Conservation (phyloP, 2,888 invertebrate species). For the Eilema depressum region DNA sequence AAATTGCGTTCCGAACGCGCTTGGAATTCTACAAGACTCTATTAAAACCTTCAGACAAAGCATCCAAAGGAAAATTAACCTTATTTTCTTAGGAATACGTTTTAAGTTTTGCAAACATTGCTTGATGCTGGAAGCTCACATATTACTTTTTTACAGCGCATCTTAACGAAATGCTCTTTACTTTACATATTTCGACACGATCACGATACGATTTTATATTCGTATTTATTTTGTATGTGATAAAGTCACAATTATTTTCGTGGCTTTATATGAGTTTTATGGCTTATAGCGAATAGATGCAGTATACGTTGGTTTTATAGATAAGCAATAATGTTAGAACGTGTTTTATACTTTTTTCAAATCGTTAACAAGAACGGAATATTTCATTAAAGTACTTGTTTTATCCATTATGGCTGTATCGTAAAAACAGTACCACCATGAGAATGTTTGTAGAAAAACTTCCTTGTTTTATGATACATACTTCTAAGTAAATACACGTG, state of each 20-base stretch:
- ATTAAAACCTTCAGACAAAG: constrained; percentile 57
- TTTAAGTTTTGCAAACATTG: constrained; percentile 9
- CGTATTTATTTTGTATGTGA: constrained; percentile 34
- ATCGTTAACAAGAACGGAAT: background rate
- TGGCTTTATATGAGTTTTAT: constrained; percentile 29
- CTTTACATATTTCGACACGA: constrained; percentile 63
- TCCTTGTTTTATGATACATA: no score
- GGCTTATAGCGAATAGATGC: constrained; percentile 21
- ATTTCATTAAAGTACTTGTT: background rate
- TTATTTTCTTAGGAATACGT: constrained; percentile 4
- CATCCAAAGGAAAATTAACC: constrained; percentile 24
- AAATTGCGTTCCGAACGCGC: constrained; percentile 68
- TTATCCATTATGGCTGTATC: background rate
- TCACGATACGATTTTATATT: constrained; percentile 53
- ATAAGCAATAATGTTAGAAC: constrained; percentile 1
- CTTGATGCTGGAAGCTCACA: constrained; percentile 35
- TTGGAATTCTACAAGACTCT: constrained; percentile 71
- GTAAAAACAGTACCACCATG: background rate
- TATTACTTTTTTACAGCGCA: constrained; percentile 66
- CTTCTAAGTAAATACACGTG: no score
- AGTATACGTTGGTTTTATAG: constrained; percentile 24
- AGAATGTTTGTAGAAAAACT: background rate
- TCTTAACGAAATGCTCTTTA: constrained; percentile 64
- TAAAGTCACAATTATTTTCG: background rate
- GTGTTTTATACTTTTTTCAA: background rate